Evolutionary conservation across 1,140 invertebrate genomes (phyloP).

Genomic region (Drosophila mayri): DNA sequence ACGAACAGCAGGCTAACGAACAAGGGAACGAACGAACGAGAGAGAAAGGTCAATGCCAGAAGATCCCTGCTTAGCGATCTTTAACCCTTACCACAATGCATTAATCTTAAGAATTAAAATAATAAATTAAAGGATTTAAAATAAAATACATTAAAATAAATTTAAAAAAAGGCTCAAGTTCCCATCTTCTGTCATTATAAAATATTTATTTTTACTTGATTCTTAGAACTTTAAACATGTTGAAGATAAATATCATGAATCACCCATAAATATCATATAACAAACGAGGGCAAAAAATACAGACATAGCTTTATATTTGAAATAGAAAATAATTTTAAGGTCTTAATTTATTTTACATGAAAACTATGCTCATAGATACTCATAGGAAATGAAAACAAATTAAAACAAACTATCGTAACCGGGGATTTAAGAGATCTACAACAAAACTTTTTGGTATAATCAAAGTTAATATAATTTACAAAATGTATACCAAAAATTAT

Average conservation of each 20-base stretch:
- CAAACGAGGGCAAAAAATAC: background rate
- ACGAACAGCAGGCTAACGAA: background rate
- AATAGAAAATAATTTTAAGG: background rate
- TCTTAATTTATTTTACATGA: background rate
- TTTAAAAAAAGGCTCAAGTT: background rate
- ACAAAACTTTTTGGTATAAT: background rate
- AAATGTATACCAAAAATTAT: background rate
- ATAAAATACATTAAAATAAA: too few species aligned
- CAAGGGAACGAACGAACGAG: background rate
- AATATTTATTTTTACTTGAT: background rate
- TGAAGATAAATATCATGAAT: background rate
- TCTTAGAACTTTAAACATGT: background rate
- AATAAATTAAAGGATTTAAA: background rate
- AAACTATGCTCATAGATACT: too few species aligned
- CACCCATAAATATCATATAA: background rate
- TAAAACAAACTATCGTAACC: background rate
- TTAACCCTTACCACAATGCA: slow-evolving; percentile 1
- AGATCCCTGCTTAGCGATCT: slow-evolving; percentile 7
- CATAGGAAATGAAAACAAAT: too few species aligned
- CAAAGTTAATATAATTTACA: too few species aligned
- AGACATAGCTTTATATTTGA: background rate
- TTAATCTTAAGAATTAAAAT: background rate
- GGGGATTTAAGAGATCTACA: background rate
- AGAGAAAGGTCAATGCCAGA: slow-evolving; percentile 36
- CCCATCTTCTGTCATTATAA: background rate